Conservation (phyloP, 2,888 invertebrate species). For the Limenitis camilla region DNA sequence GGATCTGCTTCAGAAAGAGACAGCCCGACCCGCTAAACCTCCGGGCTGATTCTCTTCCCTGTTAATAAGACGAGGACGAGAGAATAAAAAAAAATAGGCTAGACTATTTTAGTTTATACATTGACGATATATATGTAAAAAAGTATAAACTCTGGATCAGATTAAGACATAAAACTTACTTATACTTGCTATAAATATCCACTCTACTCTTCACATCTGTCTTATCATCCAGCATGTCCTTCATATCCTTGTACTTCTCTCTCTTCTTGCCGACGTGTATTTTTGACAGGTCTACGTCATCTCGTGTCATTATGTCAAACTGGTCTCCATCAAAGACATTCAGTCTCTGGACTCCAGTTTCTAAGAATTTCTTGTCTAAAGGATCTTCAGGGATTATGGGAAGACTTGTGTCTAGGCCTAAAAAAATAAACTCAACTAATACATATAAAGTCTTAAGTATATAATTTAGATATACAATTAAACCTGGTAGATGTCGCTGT, state of each 20-base stretch:
- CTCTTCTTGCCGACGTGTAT: conserved; percentile 76
- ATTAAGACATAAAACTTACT: too few relatives aligned
- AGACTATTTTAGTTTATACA: too few relatives aligned
- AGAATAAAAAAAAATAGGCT: too few relatives aligned
- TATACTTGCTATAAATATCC: conserved; percentile 76
- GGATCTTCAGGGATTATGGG: conserved; percentile 79
- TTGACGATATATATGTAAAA: too few relatives aligned
- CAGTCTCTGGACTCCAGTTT: conserved; percentile 74
- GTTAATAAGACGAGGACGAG: too few relatives aligned
- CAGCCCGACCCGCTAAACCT: too few relatives aligned
- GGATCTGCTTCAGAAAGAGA: too few relatives aligned
- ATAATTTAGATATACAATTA: too few relatives aligned
- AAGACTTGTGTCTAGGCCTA: conserved; percentile 67
- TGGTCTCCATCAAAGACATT: conserved; percentile 86
- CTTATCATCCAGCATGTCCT: conserved; percentile 82
- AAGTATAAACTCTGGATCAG: too few relatives aligned
- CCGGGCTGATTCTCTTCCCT: too few relatives aligned
- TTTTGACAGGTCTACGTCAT: conserved; percentile 64
- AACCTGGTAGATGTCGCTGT: too few relatives aligned
- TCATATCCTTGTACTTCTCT: conserved; percentile 75
- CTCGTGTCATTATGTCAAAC: conserved; percentile 82
- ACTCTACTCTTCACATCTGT: conserved; percentile 63
- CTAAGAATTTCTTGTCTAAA: conserved; percentile 66
- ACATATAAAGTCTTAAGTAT: too few relatives aligned
- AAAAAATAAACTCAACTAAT: conserved; percentile 2